Evolutionary conservation across 2,888 invertebrate genomes (phyloP).

Genomic region (Microchrysa polita): DNA sequence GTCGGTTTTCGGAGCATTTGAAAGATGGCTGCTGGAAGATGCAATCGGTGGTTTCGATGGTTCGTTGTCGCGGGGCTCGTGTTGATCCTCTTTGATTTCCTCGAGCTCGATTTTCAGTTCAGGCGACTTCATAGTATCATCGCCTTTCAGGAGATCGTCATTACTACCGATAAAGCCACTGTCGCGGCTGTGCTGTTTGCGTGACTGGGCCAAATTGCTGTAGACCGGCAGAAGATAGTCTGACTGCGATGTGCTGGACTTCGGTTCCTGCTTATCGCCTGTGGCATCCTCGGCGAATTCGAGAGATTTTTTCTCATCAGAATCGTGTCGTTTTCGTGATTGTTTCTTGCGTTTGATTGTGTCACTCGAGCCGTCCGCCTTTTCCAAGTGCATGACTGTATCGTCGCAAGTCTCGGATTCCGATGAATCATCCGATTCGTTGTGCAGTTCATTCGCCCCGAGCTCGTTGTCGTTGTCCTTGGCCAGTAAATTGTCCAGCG

Average conservation of each 20-base stretch:
- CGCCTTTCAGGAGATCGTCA: slow-evolving; percentile 79
- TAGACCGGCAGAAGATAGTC: slow-evolving; percentile 69
- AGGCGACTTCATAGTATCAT: slow-evolving; percentile 57
- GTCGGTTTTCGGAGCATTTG: neutral
- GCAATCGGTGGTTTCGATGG: neutral
- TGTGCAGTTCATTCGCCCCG: slow-evolving; percentile 65
- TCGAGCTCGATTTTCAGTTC: slow-evolving; percentile 65
- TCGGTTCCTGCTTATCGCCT: slow-evolving; percentile 67
- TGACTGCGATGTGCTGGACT: slow-evolving; percentile 71
- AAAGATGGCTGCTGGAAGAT: neutral
- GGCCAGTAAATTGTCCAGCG: slow-evolving; percentile 79
- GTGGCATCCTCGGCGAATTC: slow-evolving; percentile 71
- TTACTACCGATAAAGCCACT: slow-evolving; percentile 90
- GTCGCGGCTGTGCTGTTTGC: slow-evolving; percentile 85
- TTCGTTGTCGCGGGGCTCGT: slow-evolving; percentile 58
- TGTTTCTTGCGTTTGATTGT: slow-evolving; percentile 85
- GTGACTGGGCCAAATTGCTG: slow-evolving; percentile 71
- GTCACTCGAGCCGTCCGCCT: slow-evolving; percentile 80
- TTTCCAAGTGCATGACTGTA: slow-evolving; percentile 73
- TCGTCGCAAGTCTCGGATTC: slow-evolving; percentile 79
- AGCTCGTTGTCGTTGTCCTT: slow-evolving; percentile 67
- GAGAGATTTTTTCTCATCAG: slow-evolving; percentile 68
- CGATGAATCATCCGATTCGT: slow-evolving; percentile 70
- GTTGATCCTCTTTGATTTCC: slow-evolving; percentile 69
- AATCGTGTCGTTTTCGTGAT: slow-evolving; percentile 72